Conservation (phyloP, 2,797 vertebrate genomes). For the Oreonectes daqikongensis region DNA sequence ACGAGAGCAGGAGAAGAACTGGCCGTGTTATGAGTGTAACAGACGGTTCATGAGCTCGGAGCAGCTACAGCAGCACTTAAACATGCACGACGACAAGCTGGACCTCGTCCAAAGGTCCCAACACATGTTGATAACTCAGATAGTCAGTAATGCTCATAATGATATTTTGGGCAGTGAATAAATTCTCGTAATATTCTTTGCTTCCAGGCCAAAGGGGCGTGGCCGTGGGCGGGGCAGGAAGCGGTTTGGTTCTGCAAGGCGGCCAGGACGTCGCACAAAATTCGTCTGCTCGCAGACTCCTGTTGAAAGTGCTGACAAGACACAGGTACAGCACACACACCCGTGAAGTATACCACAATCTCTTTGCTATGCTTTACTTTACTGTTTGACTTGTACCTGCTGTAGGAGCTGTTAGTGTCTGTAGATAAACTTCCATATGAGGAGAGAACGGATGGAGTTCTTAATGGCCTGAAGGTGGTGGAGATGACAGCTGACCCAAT, state of each 20-base stretch:
- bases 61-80: slow-evolving; percentile 96
- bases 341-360: background rate
- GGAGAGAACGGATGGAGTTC: slow-evolving; percentile 72
- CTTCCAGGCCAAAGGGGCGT: slow-evolving; percentile 85
- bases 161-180: background rate
- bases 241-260: slow-evolving; percentile 88
- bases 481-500: slow-evolving; percentile 71
- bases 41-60: slow-evolving; percentile 96
- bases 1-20: slow-evolving; percentile 96
- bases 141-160: background rate
- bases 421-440: slow-evolving; percentile 84
- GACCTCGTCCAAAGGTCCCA: slow-evolving; percentile 88
- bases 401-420: slow-evolving; percentile 87
- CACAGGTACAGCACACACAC: slow-evolving; percentile 74
- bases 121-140: background rate
- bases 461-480: slow-evolving; percentile 86
- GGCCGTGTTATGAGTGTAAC: slow-evolving; percentile 97
- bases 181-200: background rate
- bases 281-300: slow-evolving; percentile 87
- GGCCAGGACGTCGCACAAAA: slow-evolving; percentile 91
- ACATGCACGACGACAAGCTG: slow-evolving; percentile 96
- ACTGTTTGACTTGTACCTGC: background rate
- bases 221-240: slow-evolving; percentile 89
- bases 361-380: too few species aligned
- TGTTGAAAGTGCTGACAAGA: slow-evolving; percentile 82